Conservation (phyloP, 1,140 invertebrate genomes). For the Bombus terrestris region DNA sequence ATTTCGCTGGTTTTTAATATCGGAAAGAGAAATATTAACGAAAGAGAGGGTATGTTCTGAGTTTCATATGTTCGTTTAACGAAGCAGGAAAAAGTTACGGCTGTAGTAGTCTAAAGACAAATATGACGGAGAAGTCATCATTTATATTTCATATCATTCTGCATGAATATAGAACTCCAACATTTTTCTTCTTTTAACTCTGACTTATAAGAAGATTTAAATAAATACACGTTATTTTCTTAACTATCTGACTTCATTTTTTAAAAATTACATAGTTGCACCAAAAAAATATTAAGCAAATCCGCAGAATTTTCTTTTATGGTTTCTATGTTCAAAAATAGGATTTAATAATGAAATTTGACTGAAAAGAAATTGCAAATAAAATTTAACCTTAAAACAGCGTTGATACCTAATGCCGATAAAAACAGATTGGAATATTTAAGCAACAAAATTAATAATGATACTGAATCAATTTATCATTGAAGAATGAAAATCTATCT, state of each 20-base stretch:
- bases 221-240: background rate
- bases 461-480: background rate
- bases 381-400: no score
- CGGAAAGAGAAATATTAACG: background rate
- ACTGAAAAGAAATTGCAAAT: no score
- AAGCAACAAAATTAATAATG: background rate
- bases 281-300: no score
- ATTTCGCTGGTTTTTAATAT: conserved; percentile 20
- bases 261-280: background rate
- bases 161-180: background rate
- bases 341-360: no score
- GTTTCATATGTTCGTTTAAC: background rate
- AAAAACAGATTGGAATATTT: no score
- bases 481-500: background rate
- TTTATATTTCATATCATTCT: background rate
- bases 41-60: background rate
- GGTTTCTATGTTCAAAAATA: no score
- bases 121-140: background rate
- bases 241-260: background rate
- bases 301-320: no score
- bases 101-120: background rate
- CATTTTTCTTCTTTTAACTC: background rate
- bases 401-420: no score
- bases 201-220: background rate
- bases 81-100: no score